Evolutionary conservation across 2,888 invertebrate species (phyloP), one percentile per base, ranked within the genome.

Genomic region (Acanthococcus lagerstroemiae): DNA sequence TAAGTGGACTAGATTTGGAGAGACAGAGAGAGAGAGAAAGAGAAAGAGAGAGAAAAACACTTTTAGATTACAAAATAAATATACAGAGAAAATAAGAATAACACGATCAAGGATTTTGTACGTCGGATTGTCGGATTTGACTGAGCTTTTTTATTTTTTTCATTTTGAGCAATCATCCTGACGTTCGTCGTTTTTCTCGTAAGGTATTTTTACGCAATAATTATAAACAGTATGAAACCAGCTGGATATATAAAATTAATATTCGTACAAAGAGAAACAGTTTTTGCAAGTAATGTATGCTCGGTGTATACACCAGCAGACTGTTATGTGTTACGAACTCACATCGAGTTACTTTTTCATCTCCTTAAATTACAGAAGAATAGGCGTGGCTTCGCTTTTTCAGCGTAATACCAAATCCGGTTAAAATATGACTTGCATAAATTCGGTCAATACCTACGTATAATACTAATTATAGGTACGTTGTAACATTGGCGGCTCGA

Each of bases 311-410:
- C 37, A 15, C 12, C n/a, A 37, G 12, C 12, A 37, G n/a, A 37
- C 37, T n/a, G 37, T 37, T 37, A 2, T 37, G 37, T 37, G n/a
- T 37, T 37, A 3, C 37, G 37, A 37, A n/a, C 61, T 61, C 50
- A 50, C 52, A 60, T 60, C 61, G 61, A 61, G 61, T 61, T 61
- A 61, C 61, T 61, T 61, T 61, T 52, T 61, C 61, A 61, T 61
- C 61, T 61, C 61, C 61, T 61, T 61, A 61, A 61, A 61, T 61
- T 61, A 52, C 61, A 45, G 52, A 61, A 52, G 61, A 30, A 30
- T 27, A 48, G 61, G 61, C 61, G 61, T 61, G 61, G 50, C 61
- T 61, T 61, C 22, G 12, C n/a, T 37, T n/a, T 15, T 15, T 57
- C 57, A 44, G 44, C 45, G 57, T 57, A 57, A 57, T 61, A 61